A percentile compares a stretch with the other conserved stretches of the same genome.
Conservation (phyloP, 2,797 vertebrate genomes). For the Merluccius polli region DNA sequence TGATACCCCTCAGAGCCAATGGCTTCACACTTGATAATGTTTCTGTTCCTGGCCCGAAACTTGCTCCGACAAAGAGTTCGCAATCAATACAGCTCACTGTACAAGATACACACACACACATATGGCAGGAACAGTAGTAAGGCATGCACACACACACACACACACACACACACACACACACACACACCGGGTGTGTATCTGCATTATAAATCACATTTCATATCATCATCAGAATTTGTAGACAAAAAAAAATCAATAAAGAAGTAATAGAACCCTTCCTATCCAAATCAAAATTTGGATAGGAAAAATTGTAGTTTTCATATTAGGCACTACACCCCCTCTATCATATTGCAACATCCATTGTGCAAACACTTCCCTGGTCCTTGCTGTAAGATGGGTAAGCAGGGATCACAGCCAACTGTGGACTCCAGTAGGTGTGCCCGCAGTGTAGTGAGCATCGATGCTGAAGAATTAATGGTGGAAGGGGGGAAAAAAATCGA, state of each 20-base stretch:
- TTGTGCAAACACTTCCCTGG: not conserved
- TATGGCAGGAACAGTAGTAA: not conserved
- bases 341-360: not conserved
- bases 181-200: too few relatives aligned
- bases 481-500: not conserved
- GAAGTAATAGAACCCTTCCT: not conserved
- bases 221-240: not conserved
- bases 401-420: constrained; percentile 12
- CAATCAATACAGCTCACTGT: not conserved
- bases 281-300: not conserved
- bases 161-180: not conserved
- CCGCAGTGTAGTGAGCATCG: not conserved
- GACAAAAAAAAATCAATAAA: not conserved
- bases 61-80: not conserved
- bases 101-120: constrained; percentile 1
- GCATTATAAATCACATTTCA: not conserved
- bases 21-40: constrained; percentile 25
- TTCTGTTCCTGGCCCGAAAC: constrained; percentile 9
- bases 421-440: not conserved
- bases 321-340: not conserved
- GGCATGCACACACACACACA: not conserved
- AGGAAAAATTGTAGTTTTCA: not conserved
- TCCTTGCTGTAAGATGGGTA: not conserved
- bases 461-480: not conserved
- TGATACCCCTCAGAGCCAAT: constrained; percentile 39